Conservation (phyloP, 2,888 invertebrate genomes). For the Pasiphila rectangulata region DNA sequence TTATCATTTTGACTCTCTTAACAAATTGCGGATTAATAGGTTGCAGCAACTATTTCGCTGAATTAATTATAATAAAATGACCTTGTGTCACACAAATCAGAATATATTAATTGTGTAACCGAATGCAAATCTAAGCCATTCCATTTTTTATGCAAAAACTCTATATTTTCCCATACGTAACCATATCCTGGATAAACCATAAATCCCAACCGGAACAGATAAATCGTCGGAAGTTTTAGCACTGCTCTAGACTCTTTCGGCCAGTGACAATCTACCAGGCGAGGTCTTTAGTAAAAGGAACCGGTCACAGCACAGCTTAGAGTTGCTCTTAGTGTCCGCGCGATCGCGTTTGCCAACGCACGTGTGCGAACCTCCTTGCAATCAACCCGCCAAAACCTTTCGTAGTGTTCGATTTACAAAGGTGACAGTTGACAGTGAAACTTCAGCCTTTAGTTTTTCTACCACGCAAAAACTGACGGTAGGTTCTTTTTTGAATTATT, state of each 20-base stretch:
- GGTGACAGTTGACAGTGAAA: slow-evolving; percentile 50
- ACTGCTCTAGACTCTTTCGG: slow-evolving; percentile 40
- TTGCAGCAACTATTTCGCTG: slow-evolving; percentile 8
- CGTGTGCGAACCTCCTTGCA: slow-evolving; percentile 41
- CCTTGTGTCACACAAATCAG: slow-evolving; percentile 15
- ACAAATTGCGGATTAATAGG: neutral
- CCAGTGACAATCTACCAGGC: slow-evolving; percentile 50
- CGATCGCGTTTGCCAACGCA: slow-evolving; percentile 48
- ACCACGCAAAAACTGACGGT: slow-evolving; percentile 52
- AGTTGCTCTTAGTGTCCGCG: slow-evolving; percentile 58
- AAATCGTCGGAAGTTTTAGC: slow-evolving; percentile 68
- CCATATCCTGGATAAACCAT: slow-evolving; percentile 33
- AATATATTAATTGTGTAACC: slow-evolving; percentile 12
- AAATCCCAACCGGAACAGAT: slow-evolving; percentile 60
- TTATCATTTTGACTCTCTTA: neutral
- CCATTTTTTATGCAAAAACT: slow-evolving; percentile 13
- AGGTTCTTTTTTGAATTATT: slow-evolving; percentile 26
- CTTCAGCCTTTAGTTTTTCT: slow-evolving; percentile 49
- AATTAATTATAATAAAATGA: slow-evolving; percentile 11
- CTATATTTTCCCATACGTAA: slow-evolving; percentile 27
- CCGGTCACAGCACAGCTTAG: slow-evolving; percentile 36
- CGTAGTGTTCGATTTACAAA: slow-evolving; percentile 43
- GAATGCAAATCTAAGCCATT: slow-evolving; percentile 13
- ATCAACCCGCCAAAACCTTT: slow-evolving; percentile 51
- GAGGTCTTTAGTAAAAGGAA: slow-evolving; percentile 66